phyloP scores from a whole-genome alignment of 2,113 vertebrate species.

The Apteryx owenii region DNA sequence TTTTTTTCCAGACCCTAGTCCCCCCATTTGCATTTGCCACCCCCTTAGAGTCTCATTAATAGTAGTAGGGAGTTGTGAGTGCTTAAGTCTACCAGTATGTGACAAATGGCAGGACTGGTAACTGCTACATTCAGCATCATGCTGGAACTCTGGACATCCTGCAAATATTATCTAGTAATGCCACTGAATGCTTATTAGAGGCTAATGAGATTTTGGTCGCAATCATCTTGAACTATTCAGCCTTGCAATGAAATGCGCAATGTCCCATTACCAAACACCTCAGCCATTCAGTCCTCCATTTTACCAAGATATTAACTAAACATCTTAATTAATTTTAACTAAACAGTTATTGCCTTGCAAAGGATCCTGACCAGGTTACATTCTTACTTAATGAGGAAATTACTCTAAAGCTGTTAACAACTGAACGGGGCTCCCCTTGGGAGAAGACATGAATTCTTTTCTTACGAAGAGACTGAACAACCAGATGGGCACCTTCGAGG shows the following conservation, averaged over 20 bases:
- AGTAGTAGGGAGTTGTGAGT: neutral
- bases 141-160: neutral
- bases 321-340: slow-evolving; percentile 71
- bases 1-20: neutral
- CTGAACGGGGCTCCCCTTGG: slow-evolving; percentile 1
- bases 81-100: neutral
- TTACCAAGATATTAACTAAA: slow-evolving; percentile 72
- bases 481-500: slow-evolving; percentile 61
- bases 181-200: neutral
- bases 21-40: neutral
- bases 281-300: neutral
- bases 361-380: slow-evolving; percentile 62
- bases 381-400: slow-evolving; percentile 70
- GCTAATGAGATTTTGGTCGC: neutral
- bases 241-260: neutral
- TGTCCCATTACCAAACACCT: neutral
- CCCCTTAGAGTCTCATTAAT: neutral
- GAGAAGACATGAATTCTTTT: slow-evolving; percentile 46
- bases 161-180: neutral
- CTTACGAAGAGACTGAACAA: neutral
- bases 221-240: neutral
- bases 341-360: slow-evolving; percentile 54
- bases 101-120: neutral
- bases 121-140: neutral
- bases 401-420: slow-evolving; percentile 64